These are phyloP conservation scores for Ips nitidus DNA, from an alignment of 1,140 invertebrate species.

Conservation along the genomic window DNA sequence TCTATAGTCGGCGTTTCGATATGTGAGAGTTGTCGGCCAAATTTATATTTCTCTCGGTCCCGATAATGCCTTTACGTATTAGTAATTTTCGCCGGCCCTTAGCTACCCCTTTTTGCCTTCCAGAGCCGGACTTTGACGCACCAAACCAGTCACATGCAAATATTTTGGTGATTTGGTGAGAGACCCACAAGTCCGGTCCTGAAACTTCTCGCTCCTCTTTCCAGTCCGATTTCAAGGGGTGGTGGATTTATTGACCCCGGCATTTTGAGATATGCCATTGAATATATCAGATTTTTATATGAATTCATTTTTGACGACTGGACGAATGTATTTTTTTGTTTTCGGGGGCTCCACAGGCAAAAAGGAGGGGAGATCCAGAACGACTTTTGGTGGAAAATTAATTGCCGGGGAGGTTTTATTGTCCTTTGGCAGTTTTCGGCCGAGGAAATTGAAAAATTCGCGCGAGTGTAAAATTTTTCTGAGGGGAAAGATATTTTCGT, in stretches of 20 bases:
- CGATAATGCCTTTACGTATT: constrained; percentile 36
- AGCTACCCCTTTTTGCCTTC: constrained; percentile 26
- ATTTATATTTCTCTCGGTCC: constrained; percentile 31
- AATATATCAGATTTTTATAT: constrained; percentile 37
- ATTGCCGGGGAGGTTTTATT: constrained; percentile 28
- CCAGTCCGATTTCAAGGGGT: constrained; percentile 27
- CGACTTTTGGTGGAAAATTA: constrained; percentile 34
- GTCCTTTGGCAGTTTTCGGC: constrained; percentile 3
- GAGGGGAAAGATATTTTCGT: not conserved
- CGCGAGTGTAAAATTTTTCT: constrained; percentile 15
- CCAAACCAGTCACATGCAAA: not conserved
- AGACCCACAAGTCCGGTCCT: not conserved
- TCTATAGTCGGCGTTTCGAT: constrained; percentile 33
- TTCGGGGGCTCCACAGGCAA: not conserved
- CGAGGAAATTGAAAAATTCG: constrained; percentile 31
- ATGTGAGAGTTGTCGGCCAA: constrained; percentile 19
- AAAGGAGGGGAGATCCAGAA: constrained; percentile 23
- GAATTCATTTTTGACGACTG: constrained; percentile 36
- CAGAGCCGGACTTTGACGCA: constrained; percentile 1
- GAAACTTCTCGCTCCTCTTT: constrained; percentile 7
- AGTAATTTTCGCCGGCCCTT: constrained; percentile 33
- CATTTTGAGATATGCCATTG: constrained; percentile 35
- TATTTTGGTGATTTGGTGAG: no score
- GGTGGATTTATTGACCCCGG: constrained; percentile 33
- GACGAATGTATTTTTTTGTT: constrained; percentile 33